Evolutionary conservation across 2,888 invertebrate species (phyloP), one percentile per base, ranked within the genome.

Genomic region (Strigamia transsilvanica): DNA sequence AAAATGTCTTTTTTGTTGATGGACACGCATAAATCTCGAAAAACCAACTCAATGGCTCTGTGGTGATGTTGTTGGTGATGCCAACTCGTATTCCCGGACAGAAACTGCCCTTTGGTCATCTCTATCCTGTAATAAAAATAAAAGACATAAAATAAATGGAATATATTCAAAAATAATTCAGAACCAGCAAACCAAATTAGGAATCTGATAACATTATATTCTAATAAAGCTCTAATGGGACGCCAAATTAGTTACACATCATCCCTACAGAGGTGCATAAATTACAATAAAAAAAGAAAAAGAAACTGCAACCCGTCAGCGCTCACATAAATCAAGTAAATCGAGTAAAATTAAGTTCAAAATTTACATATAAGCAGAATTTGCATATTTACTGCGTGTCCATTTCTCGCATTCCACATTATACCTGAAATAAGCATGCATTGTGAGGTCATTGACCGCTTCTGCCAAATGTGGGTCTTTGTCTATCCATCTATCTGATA

Each of bases 1-100:
- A 94, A 90, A 85, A 93, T 91, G 80, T 89, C 89, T 82, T 92
- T 90, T 84, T 91, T 89, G 84, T 88, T 88, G 85, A 89, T 88
- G 85, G 87, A 88, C 84, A 86, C 86, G 78, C 82, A 83, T 13
- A 86, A 82, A 79, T 85, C 84, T 73, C 83, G 80, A 82, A 86
- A 86, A 21, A 86, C 83, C 80, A 86, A 83, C 82, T 86, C 23
- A 73, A 77, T 77, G n/a, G 81, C 66, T 38, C 73, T 66, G 21
- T 80, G 80, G 23, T 80, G 80, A 23, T 80, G 80, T 41, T 80
- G 80, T 38, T 41, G 80, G 46, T 80, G 80, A 80, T 41, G 80
- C 61, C 61, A 61, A 15, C 77, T 34, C 13, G 73, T 27, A n/a
- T 80, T 41, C 6, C 81, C 77, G 23, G 77, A n/a, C 73, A 77